Evolutionary conservation across 2,888 invertebrate species (phyloP).

Genomic region (Alentia gelatinosa): DNA sequence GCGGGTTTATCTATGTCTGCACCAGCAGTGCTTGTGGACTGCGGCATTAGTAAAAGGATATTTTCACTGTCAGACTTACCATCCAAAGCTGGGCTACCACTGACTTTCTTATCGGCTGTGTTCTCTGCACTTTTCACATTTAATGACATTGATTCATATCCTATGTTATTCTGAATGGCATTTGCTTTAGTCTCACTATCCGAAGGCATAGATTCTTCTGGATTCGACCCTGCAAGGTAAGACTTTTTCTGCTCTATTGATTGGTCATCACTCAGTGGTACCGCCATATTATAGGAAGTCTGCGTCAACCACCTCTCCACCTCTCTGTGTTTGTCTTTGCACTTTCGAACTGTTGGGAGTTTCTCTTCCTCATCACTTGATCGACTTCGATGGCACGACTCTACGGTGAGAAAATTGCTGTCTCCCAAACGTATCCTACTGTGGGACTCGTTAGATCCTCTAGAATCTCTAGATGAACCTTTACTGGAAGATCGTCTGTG

Average conservation of each 20-base stretch:
- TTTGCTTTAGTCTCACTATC: neutral
- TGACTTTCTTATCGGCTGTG: no score
- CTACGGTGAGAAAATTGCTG: neutral
- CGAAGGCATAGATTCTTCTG: neutral
- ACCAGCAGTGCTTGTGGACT: neutral
- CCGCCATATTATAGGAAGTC: neutral
- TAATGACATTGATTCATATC: neutral
- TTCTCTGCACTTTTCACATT: neutral
- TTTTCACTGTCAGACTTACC: no score
- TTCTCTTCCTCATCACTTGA: neutral
- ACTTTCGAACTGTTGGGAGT: neutral
- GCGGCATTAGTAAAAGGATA: neutral
- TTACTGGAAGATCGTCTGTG: constrained; percentile 58
- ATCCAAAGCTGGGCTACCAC: no score
- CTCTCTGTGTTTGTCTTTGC: neutral
- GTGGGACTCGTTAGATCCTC: neutral
- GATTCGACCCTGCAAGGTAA: neutral
- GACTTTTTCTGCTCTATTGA: neutral
- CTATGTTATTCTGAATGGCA: neutral
- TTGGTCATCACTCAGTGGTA: neutral
- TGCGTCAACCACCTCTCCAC: neutral
- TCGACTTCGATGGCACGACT: neutral
- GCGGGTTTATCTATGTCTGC: neutral
- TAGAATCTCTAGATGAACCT: constrained; percentile 26
- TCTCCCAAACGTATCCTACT: neutral